Base-by-base conservation (phyloP, 1,140 invertebrate species). In the Asbolus verrucosus region DNA sequence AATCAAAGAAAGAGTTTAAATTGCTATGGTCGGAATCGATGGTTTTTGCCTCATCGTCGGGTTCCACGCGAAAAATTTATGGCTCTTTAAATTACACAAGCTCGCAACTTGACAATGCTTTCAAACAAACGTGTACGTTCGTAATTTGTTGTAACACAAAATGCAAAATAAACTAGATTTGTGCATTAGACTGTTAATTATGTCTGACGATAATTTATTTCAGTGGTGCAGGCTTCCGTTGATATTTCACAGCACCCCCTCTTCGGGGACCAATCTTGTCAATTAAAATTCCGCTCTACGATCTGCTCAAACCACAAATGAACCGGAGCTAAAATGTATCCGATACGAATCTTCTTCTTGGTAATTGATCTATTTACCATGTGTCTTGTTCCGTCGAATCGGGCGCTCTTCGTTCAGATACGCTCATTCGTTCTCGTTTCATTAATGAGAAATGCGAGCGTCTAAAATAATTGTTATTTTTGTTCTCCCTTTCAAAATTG, bases 301-400 rank as follows among this genome's bases (percentile, higher is more conserved):
- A 11, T 36, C 11, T 50, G 18, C 13, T 36, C 11, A 54, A 54
- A 9, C 21, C 19, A 11, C 5, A 27, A 27, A 6, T 54, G 11
- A 11, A n/a, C n/a, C n/a, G n/a, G n/a, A n/a, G n/a, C n/a, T n/a
- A n/a, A 54, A 27, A 54, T 54, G 46, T 27, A 16, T 54, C 27
- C 21, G 6, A 8, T 21, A 50, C 18, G 46, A 54, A 54, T 54
- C 46, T 27, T 11, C 46, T 30, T 14, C n/a, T 54, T 21, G n/a
- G 46, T 54, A 54, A 54, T 54, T 24, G 46, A 54, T 54, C 46
- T 54, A 54, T 54, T 54, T 54, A 54, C 46, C 46, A 54, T 54
- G 46, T 54, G 46, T 54, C 46, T 54, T 54, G n/a, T 27, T 54
- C 19, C 2, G 19, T 14, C n/a, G n/a, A n/a, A n/a, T n/a, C n/a